phyloP scores from a whole-genome alignment of 2,113 vertebrate genomes.

The Pituophis catenifer region DNA sequence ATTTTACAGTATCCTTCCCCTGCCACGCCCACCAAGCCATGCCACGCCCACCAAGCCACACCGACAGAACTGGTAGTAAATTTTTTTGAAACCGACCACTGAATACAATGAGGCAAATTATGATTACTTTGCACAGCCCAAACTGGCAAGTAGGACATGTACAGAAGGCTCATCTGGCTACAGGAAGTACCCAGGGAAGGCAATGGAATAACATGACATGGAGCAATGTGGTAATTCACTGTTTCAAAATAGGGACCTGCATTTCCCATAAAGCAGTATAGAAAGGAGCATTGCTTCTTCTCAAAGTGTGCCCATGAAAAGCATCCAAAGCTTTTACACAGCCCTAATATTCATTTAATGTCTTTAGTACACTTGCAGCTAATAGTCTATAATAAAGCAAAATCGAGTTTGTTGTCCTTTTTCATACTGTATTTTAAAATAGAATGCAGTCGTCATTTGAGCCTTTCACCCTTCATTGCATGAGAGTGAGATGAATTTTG shows the following conservation, averaged over 20 bases:
- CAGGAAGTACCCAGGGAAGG: neutral
- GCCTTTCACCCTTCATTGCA: neutral
- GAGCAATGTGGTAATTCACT: neutral
- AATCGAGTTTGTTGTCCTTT: neutral
- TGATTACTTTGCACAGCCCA: neutral
- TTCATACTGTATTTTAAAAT: neutral
- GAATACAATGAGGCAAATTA: neutral
- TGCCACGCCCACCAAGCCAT: no score
- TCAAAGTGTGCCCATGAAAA: neutral
- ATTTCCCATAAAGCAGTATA: neutral
- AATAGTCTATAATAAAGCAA: constrained; percentile 7
- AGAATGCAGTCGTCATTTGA: neutral
- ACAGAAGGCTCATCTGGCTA: neutral
- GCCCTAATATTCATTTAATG: neutral
- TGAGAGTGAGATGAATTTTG: neutral
- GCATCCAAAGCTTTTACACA: neutral
- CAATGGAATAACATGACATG: neutral
- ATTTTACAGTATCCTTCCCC: no score
- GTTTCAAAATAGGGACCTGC: neutral
- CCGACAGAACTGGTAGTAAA: no score
- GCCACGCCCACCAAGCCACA: no score
- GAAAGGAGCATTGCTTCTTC: neutral
- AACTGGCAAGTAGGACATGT: neutral
- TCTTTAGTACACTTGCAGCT: neutral
- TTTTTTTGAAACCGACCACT: no score